Base-by-base conservation (phyloP, 2,797 vertebrate species). In the Cuniculus paca region DNA sequence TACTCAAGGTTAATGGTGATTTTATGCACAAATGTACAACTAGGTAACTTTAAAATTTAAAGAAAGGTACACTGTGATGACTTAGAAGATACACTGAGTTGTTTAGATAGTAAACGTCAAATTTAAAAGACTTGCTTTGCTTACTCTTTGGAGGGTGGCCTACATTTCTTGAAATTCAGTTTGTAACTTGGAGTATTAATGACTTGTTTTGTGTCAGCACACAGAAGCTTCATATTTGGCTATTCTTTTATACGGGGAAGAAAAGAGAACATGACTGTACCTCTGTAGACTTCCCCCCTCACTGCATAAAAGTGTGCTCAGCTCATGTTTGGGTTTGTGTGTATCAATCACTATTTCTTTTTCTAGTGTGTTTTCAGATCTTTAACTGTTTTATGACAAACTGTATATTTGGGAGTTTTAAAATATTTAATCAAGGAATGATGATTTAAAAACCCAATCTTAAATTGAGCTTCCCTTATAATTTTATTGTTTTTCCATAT, bases 21-120 rank as follows among this genome's bases (percentile, higher is more conserved):
- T 83, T 95, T 91, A 91, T 63, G 79, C 20, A n/a, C 80, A 56
- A 82, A 88, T n/a, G 8, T 60, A 86, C 16, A 48, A 13, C 70
- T 60, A 86, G 60, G 83, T 87, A 42, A 19, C 87, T 91, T 87
- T 86, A 94, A 85, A 91, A 77, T 75, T 52, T 95, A 65, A 94
- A 90, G 81, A 81, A 89, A 94, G 50, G 39, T 88, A 45, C 8
- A 81, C 7, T 61, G 28, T 90, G 65, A 77, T 87, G 36, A 75
- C 74, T 39, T 36, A 92, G 17, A 70, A 9, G 36, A 58, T 54
- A 28, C 10, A n/a, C 72, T 88, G 52, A 36, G 19, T 22, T 85
- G 50, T 12, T 36, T 22, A 8, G 34, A 39, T 68, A 65, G 26
- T 77, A 17, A 45, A 68, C 63, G 28, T 54, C 26, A 48, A 45